A percentile compares a stretch with the other conserved stretches of the same genome.
Conservation (phyloP, 2,888 invertebrate genomes). For the Patella depressa region DNA sequence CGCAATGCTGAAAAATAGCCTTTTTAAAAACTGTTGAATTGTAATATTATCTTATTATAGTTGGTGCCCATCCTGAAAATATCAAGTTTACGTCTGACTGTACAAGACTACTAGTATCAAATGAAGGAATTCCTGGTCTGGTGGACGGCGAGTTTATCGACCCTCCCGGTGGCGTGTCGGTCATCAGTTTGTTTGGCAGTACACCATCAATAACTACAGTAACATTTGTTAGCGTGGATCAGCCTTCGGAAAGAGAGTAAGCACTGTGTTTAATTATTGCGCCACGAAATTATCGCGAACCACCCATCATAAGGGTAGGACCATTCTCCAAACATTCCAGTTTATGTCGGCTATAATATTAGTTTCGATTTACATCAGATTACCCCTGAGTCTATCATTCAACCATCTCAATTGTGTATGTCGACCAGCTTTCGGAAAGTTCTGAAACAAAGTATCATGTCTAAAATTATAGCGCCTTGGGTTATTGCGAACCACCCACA, state of each 20-base stretch:
- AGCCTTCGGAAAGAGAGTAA: neutral
- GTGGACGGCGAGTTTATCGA: conserved; percentile 7
- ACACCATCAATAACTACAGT: neutral
- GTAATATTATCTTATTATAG: conserved; percentile 11
- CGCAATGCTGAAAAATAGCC: neutral
- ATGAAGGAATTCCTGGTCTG: conserved; percentile 17
- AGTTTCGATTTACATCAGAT: too few relatives aligned
- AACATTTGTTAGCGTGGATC: neutral
- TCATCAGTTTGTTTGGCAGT: neutral
- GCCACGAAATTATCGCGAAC: too few relatives aligned
- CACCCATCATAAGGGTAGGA: too few relatives aligned
- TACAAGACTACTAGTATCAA: conserved; percentile 15
- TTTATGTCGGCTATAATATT: too few relatives aligned
- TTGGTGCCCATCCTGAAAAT: conserved; percentile 23
- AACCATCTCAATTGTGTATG: too few relatives aligned
- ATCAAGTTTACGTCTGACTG: conserved; percentile 24
- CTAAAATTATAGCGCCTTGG: too few relatives aligned
- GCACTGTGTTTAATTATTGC: neutral
- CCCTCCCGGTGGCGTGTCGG: conserved; percentile 6
- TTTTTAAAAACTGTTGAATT: neutral
- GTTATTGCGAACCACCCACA: too few relatives aligned
- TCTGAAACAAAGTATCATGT: too few relatives aligned
- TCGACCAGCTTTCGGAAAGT: too few relatives aligned
- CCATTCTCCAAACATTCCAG: too few relatives aligned
- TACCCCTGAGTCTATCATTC: too few relatives aligned